phyloP scores from a whole-genome alignment of 2,113 vertebrate species.

The Amia ocellicauda region DNA sequence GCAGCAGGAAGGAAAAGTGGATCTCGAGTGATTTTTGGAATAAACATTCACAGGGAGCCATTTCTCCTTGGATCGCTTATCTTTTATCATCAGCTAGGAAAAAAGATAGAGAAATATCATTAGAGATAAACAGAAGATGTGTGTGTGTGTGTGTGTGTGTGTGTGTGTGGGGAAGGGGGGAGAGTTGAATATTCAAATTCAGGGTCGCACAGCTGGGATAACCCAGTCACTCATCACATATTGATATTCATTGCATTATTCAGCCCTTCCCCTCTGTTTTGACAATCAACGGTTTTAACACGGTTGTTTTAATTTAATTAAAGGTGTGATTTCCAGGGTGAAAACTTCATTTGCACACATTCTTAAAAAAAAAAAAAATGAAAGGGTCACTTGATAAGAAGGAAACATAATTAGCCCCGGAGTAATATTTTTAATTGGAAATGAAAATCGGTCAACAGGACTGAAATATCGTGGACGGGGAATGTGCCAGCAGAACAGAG shows the following conservation, averaged over 20 bases:
- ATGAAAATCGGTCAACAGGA: constrained; percentile 31
- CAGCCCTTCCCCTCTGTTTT: constrained; percentile 36
- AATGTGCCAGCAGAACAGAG: no score
- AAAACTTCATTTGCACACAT: constrained; percentile 63
- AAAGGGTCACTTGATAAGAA: constrained; percentile 45
- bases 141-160: no score
- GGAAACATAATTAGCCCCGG: constrained; percentile 48
- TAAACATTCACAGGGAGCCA: constrained; percentile 27
- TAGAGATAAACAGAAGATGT: constrained; percentile 66
- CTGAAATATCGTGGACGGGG: not conserved
- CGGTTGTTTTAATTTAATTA: constrained; percentile 74
- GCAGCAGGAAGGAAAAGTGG: no score
- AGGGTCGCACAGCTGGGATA: constrained; percentile 67
- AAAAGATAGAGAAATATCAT: constrained; percentile 62
- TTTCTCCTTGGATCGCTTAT: constrained; percentile 39
- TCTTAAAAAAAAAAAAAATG: constrained; percentile 23
- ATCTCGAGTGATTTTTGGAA: no score
- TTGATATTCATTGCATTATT: constrained; percentile 70
- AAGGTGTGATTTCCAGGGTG: constrained; percentile 59
- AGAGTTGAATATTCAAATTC: constrained; percentile 67
- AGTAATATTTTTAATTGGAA: constrained; percentile 42
- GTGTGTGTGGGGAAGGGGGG: constrained; percentile 63
- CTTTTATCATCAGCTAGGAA: constrained; percentile 43
- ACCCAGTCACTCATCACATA: constrained; percentile 57
- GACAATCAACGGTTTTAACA: constrained; percentile 67